Base-by-base conservation (phyloP, 1,140 invertebrate species). In the Portunus trituberculatus region DNA sequence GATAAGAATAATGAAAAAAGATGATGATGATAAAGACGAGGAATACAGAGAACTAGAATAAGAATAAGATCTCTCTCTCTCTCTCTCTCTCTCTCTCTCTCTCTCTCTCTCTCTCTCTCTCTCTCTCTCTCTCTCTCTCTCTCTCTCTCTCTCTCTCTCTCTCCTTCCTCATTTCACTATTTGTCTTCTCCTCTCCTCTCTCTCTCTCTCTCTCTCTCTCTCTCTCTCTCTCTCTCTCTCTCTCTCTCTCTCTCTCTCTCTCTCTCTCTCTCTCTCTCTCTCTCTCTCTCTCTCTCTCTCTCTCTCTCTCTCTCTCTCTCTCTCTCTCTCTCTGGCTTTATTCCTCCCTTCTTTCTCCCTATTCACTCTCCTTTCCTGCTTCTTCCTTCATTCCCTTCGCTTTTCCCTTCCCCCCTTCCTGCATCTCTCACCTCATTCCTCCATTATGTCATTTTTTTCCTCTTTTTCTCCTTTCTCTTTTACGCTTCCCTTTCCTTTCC, bases 31-130 rank as follows among this genome's bases (percentile, higher is more conserved):
- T 6, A 39, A 39, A 6, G 39, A 39, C 39, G 39, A 39, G 39
- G 39, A 39, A n/a, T n/a, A n/a, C n/a, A n/a, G n/a, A 39, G 39
- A 39, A 39, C 39, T 2, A 39, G 39, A 39, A 39, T 6, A 39
- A 39, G 39, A 39, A 39, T 1, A 39, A 39, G 12, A 7, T n/a
- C 67, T 76, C 67, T 59, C 67, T 76, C 67, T 25, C 20, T n/a
- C 67, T n/a, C 67, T 76, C 52, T 59, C 52, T 59, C n/a, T 76
- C 67, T 76, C 67, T 76, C 20, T n/a, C 67, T n/a, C n/a, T 76
- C 20, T n/a, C 67, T 76, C 67, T 76, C 67, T 76, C 67, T 76
- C 67, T 76, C 67, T 76, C 67, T 76, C 67, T 76, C 67, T 76
- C 67, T 76, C 67, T 76, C 67, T 76, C 67, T 76, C 67, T 76